Evolutionary conservation across 2,113 vertebrate genomes (phyloP), one percentile per base, ranked within the genome.

Genomic region (Myotis davidii): DNA sequence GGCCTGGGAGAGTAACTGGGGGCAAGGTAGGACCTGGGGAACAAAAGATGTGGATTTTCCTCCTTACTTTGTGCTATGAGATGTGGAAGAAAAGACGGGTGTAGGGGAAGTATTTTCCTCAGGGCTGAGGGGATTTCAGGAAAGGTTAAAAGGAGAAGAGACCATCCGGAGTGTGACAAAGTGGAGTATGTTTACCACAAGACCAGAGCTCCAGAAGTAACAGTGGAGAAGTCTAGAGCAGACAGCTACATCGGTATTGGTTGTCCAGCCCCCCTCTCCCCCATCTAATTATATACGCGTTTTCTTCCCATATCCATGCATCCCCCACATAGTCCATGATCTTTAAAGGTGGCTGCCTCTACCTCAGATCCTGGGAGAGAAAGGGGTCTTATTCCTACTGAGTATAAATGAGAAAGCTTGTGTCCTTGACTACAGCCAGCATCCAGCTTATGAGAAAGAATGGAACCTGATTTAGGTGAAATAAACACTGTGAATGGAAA

Each of bases 401-500:
- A 72, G 3, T 64, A 8, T 39, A 21, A 56, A 0, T 23, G 23
- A 90, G 48, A 12, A 52, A 56, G 34, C 27, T 27, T 56, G 20
- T 52, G 27, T 50, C 48, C 70, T 32, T 56, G 73, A 72, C 2
- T 50, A 6, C 6, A 89, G 85, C 37, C 73, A 85, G 69, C 50
- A 87, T 91, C 37, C 29, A 94, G 54, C 42, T 83, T 65, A 34
- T 23, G 25, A 87, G 25, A 94, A 92, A 67, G 32, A 85, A 23
- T 39, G 34, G 78, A 94, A 42, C 69, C 42, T 70, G 64, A 82
- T 59, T 93, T 70, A 83, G 0, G 25, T 45, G 69, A 96, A 91
- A 92, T 85, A 88, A 94, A 79, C 39, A 54, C 65, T 45, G 34
- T 72, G 56, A 78, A 61, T 50, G 56, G 67, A 81, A 94, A 67